These are phyloP conservation scores for Tetragnatha versicolor DNA, from an alignment of 1,140 invertebrate genomes.

Conservation along the genomic window DNA sequence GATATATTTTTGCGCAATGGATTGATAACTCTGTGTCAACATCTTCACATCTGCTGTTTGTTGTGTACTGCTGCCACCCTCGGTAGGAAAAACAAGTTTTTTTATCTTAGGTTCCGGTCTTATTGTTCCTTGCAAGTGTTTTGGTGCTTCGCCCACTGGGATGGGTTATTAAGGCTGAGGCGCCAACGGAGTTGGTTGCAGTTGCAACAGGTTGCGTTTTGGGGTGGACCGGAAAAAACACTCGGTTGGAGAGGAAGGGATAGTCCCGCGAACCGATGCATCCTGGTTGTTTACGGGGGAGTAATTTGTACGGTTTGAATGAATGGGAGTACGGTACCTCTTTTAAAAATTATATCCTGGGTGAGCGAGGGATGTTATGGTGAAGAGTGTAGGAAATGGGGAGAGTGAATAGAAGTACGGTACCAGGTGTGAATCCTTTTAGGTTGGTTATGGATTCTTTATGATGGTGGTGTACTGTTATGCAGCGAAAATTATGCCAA, in stretches of 20 bases:
- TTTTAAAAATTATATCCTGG: no score
- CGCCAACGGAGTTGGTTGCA: neutral
- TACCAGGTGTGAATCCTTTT: no score
- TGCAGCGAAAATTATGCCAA: no score
- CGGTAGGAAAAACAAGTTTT: conserved; percentile 26
- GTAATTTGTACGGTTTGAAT: no score
- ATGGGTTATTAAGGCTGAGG: neutral
- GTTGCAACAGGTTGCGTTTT: neutral
- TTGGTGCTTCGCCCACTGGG: conserved; percentile 7
- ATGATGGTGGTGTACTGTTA: no score
- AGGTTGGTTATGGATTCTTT: no score
- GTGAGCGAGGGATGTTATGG: no score
- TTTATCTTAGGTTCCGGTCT: conserved; percentile 52
- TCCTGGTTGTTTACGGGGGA: no score
- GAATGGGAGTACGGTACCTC: no score
- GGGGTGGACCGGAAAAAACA: neutral
- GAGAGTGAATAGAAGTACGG: no score
- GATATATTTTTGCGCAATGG: conserved; percentile 53
- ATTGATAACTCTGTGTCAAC: conserved; percentile 55
- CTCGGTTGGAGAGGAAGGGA: neutral
- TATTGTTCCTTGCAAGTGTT: conserved; percentile 46
- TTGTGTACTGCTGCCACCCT: conserved; percentile 17
- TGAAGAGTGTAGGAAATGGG: no score
- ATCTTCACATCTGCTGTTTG: conserved; percentile 53
- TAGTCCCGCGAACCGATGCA: no score